These are phyloP conservation scores for Actinernus sp. DNA, from an alignment of 92 coral and sea anemone genomes.

Conservation along the genomic window DNA sequence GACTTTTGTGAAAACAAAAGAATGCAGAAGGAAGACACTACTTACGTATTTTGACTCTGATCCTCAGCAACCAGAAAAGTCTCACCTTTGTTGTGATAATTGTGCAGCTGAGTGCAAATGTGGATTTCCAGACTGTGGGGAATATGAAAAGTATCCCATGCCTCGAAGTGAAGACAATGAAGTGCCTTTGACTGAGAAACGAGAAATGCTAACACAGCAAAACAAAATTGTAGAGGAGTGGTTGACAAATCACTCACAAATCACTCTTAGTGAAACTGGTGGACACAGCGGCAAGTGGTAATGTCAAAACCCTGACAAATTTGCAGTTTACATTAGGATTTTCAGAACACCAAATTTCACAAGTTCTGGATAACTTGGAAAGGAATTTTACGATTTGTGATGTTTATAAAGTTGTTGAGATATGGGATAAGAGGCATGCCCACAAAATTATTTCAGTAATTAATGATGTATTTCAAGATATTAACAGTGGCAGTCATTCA, in stretches of 20 bases:
- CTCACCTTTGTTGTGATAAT: no score
- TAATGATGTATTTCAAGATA: slow-evolving; percentile 23
- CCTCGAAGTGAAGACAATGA: no score
- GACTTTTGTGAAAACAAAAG: slow-evolving; percentile 14
- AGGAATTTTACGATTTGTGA: slow-evolving; percentile 45
- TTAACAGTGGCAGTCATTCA: no score
- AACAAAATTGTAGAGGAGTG: slow-evolving; percentile 24
- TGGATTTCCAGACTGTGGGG: no score
- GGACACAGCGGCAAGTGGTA: slow-evolving; percentile 43
- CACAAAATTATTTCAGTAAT: slow-evolving; percentile 28
- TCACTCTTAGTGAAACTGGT: slow-evolving; percentile 34
- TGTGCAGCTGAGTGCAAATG: no score
- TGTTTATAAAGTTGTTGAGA: slow-evolving; percentile 47
- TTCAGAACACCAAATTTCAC: slow-evolving; percentile 62
- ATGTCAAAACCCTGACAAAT: slow-evolving; percentile 56
- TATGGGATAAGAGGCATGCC: slow-evolving; percentile 73
- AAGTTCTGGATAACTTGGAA: slow-evolving; percentile 32
- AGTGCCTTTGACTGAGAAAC: no score
- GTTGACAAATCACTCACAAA: slow-evolving; percentile 49
- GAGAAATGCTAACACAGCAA: slow-evolving; percentile 22
- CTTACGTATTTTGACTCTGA: slow-evolving; percentile 13
- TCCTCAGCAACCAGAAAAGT: no score
- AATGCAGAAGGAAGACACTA: slow-evolving; percentile 20
- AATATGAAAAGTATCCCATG: no score
- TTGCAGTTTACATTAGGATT: slow-evolving; percentile 63